Evolutionary conservation across 2,113 vertebrate genomes (phyloP), one percentile per base, ranked within the genome.

Genomic region (Phyllopteryx taeniolatus): DNA sequence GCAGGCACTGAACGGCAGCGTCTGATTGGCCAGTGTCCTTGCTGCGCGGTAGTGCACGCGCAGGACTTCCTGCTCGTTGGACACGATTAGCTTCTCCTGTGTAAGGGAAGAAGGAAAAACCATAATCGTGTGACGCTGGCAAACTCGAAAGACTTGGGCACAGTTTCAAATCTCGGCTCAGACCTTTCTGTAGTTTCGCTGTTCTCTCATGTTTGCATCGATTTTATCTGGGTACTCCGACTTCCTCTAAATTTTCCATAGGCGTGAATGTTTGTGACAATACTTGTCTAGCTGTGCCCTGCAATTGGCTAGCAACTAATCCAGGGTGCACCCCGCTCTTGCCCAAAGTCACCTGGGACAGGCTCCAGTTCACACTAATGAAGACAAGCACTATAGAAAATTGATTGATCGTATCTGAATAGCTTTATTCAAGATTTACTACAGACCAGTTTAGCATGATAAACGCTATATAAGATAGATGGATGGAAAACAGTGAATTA

Each of bases 41-140:
- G 98, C 98, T 54, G 98, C 97, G 90, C 96, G 93, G 80, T 96
- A 99, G 88, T 99, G 98, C 85, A 99, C 98, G 67, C 97, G 93
- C 2, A 99, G 81, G 89, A 99, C 96, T 86, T 99, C 98, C 87
- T 99, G 98, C 79, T 99, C 98, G 0, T 99, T 99, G 42, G 98
- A 99, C 85, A 99, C 96, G 54, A 98, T 99, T 66, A 99, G 93
- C 85, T 99, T 99, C 85, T 99, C 98, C 98, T 99, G 73, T 20
- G 2, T 0, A 11, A 33, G 43, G 3, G 20, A 31, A 33, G 76
- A 74, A 70, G 70, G 51, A 71, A 68, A n/a, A 53, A 68, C 3
- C 31, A 14, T 0, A 15, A 56, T 69, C 11, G 22, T 5, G n/a
- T 46, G 22, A 43, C 14, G 35, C 17, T 3, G 5, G 49, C 5